These are phyloP conservation scores for Lontra canadensis DNA, from an alignment of 2,113 vertebrate species.

Conservation along the genomic window DNA sequence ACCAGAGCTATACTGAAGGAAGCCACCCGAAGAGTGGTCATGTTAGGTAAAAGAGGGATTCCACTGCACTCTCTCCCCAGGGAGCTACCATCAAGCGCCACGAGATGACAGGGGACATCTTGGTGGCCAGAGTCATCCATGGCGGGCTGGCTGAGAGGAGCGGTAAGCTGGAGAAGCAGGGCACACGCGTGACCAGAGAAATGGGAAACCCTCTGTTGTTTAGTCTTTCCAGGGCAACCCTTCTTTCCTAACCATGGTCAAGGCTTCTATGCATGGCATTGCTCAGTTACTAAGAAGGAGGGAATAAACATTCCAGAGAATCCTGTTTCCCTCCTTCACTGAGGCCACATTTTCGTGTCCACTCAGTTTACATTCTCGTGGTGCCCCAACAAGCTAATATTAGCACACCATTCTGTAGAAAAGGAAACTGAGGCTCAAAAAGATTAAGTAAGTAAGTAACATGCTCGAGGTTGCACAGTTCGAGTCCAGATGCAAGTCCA, in stretches of 20 bases:
- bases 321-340: not conserved
- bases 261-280: slow-evolving; percentile 45
- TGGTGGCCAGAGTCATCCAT: slow-evolving; percentile 94
- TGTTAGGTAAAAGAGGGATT: not conserved
- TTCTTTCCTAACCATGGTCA: slow-evolving; percentile 76
- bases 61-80: slow-evolving; percentile 80
- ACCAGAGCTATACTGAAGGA: not conserved
- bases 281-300: not conserved
- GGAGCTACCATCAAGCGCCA: slow-evolving; percentile 98
- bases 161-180: slow-evolving; percentile 83
- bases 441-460: not conserved
- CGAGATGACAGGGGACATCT: slow-evolving; percentile 94
- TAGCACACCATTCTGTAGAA: not conserved
- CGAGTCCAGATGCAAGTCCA: not conserved
- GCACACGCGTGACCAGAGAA: not conserved
- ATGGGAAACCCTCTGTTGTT: not conserved
- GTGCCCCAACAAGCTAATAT: not conserved
- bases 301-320: not conserved
- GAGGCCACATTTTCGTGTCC: not conserved
- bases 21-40: not conserved
- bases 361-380: not conserved
- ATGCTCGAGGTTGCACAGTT: not conserved
- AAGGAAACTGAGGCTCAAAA: not conserved
- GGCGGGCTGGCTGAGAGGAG: slow-evolving; percentile 96
- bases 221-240: not conserved